phyloP scores from a whole-genome alignment of 2,113 vertebrate genomes.

The Psilopsiagon aurifrons region DNA sequence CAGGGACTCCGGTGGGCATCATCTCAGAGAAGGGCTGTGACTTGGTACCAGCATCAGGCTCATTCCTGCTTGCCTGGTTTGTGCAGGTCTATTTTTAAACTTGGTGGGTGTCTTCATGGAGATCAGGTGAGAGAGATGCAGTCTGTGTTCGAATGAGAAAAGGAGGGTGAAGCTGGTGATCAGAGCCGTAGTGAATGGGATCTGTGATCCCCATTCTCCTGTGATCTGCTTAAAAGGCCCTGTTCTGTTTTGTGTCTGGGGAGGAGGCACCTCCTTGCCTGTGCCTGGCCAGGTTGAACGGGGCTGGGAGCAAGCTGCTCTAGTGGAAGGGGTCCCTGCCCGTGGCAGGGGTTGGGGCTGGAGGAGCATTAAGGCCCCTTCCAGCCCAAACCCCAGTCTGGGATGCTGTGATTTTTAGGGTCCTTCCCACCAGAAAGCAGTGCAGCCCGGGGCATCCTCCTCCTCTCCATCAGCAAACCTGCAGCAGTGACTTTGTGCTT shows the following conservation, averaged over 20 bases:
- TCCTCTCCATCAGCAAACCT: fast-evolving
- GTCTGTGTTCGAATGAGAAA: neutral
- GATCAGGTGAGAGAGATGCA: neutral
- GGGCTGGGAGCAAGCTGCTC: neutral
- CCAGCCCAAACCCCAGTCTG: neutral
- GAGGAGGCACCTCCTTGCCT: neutral
- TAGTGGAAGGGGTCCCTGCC: neutral
- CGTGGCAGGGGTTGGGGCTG: neutral
- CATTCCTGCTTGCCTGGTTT: neutral
- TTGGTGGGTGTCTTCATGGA: neutral
- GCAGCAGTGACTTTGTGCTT: fast-evolving
- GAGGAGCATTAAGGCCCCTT: neutral
- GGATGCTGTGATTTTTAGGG: neutral
- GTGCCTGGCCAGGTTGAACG: neutral
- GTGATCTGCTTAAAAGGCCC: neutral
- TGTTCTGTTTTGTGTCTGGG: neutral
- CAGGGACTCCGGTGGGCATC: neutral
- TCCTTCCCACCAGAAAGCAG: neutral
- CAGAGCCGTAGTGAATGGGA: neutral
- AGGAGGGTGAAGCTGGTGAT: neutral
- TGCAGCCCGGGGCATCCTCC: neutral
- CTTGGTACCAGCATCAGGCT: neutral
- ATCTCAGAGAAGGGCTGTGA: neutral
- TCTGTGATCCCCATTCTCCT: neutral
- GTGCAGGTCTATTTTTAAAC: neutral